Base-by-base conservation (phyloP, 2,113 vertebrate genomes). In the Bufo bufo region DNA sequence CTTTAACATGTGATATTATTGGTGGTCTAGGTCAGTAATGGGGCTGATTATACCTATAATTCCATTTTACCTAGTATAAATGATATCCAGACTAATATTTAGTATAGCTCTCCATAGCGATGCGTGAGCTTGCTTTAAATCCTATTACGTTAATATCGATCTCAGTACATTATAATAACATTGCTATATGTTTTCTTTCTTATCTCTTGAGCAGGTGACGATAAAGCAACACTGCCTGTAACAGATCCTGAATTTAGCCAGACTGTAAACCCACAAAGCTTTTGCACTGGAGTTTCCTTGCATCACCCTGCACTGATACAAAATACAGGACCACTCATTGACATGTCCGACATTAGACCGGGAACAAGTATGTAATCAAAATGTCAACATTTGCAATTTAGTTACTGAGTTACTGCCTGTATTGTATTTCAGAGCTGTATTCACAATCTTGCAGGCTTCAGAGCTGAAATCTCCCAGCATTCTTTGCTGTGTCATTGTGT, bases 261-360 rank as follows among this genome's bases (percentile, higher is more conserved):
- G 92, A 97, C 97, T 0, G 98, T 98, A 89, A 99, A 99, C 90
- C 98, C 98, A 0, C 98, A 99, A 93, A 99, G 97, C 91, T 99
- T 99, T 93, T 99, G 98, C 92, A 98, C 98, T 0, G 98, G 98
- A 0, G 98, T 99, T 77, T 99, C 98, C 0, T 94, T 99, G 90
- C 98, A 99, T 66, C 98, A 99, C 89, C 98, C 97, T 0, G 97
- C 97, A 71, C 96, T 99, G 92, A 98, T 99, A 92, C 98, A 99
- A 94, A 99, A 99, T 95, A 97, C 98, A 0, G 98, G 98, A 4
- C 98, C 98, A 50, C 94, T 99, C 94, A 99, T 99, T 20, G 98
- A 99, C 92, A 99, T 99, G 98, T 99, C 98, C 0, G 98, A 99
- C 93, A 99, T 99, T 91, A 96, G 98, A 86, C 98, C 98, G 0